Conservation (phyloP, 2,797 vertebrate species). For the Cossypha niveicapilla region DNA sequence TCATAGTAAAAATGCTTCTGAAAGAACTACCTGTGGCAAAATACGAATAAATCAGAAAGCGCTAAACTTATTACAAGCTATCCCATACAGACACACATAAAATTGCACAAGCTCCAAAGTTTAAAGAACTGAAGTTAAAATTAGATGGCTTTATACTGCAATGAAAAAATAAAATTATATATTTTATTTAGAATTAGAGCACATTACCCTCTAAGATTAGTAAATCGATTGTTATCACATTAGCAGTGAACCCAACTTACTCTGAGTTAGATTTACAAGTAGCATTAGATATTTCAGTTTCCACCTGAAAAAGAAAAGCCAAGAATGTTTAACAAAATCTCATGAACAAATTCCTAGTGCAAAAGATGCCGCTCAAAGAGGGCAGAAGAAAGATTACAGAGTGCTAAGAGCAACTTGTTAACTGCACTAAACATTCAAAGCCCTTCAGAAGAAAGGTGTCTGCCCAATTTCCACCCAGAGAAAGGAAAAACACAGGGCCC, state of each 20-base stretch:
- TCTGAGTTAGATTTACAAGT: not conserved
- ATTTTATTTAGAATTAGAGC: not conserved
- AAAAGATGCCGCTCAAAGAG: not conserved
- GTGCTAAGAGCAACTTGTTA: not conserved
- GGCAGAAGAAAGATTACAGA: not conserved
- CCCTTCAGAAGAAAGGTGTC: not conserved
- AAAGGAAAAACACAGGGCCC: not conserved
- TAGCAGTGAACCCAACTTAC: conserved; percentile 54
- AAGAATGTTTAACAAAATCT: not conserved
- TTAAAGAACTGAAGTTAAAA: not conserved
- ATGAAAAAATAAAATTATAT: not conserved
- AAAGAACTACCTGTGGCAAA: not conserved
- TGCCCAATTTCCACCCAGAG: not conserved
- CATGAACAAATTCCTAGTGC: not conserved
- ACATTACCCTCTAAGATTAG: not conserved
- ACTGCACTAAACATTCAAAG: not conserved
- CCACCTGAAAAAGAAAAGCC: not conserved
- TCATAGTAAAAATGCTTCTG: not conserved
- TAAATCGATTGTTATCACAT: not conserved
- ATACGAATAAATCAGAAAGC: not conserved
- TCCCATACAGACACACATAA: not conserved
- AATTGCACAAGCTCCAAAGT: not conserved
- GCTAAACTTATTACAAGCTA: not conserved
- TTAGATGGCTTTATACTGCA: not conserved
- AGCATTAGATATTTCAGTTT: accelerated